Evolutionary conservation across 2,888 invertebrate species (phyloP).

Genomic region (Oligia strigilis): DNA sequence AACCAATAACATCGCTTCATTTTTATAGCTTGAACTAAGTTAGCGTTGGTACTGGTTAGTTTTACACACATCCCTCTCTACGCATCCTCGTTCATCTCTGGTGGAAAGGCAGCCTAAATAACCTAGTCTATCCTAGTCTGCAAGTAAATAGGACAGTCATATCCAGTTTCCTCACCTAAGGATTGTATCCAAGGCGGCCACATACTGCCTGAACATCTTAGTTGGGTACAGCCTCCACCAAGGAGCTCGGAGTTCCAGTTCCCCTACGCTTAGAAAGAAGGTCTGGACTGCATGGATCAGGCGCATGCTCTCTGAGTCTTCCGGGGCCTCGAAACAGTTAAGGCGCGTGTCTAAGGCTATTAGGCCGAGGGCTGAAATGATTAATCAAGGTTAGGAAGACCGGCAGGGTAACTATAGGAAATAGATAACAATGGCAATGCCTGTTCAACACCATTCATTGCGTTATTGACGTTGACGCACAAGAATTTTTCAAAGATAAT

Average conservation of each 20-base stretch:
- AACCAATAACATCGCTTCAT: no score
- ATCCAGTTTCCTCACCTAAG: constrained; percentile 86
- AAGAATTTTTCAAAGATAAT: no score
- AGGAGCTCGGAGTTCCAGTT: constrained; percentile 92
- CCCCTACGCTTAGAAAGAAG: constrained; percentile 92
- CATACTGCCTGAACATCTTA: constrained; percentile 91
- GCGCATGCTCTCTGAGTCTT: constrained; percentile 91
- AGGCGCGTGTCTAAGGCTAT: constrained; percentile 92
- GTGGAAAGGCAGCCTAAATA: no score
- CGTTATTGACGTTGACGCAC: not conserved
- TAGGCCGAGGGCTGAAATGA: constrained; percentile 90
- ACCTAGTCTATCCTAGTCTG: no score
- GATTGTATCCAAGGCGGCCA: constrained; percentile 92
- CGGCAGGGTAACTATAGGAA: no score
- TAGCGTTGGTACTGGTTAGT: no score
- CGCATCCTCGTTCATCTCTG: no score
- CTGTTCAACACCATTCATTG: no score
- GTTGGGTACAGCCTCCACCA: constrained; percentile 93
- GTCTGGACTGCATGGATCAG: constrained; percentile 92
- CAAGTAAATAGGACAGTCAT: no score
- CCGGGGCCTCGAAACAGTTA: constrained; percentile 91
- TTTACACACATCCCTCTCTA: no score
- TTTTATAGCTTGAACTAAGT: no score
- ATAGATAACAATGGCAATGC: no score
- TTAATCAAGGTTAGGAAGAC: not conserved